phyloP scores from a whole-genome alignment of 92 coral and sea anemone genomes.

The Epizoanthus rinbou region DNA sequence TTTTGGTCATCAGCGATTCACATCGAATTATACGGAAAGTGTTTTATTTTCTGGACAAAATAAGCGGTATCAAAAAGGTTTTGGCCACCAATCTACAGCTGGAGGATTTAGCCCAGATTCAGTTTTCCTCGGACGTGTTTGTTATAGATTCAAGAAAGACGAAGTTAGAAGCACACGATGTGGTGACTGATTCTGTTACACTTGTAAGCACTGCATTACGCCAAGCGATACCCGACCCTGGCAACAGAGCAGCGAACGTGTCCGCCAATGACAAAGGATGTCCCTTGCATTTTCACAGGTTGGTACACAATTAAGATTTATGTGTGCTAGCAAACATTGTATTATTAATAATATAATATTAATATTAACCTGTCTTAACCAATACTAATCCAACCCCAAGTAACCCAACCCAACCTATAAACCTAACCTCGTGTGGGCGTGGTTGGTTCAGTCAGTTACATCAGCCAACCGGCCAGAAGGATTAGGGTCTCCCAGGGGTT shows the following conservation, averaged over 20 bases:
- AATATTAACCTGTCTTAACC: too few species aligned
- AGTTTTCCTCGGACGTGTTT: slow-evolving; percentile 34
- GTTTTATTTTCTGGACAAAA: not conserved
- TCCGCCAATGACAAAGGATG: not conserved
- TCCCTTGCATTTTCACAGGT: slow-evolving; percentile 24
- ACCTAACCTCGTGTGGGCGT: too few species aligned
- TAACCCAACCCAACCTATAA: too few species aligned
- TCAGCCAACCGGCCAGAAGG: too few species aligned
- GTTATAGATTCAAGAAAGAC: slow-evolving; percentile 49
- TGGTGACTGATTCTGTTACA: slow-evolving; percentile 57
- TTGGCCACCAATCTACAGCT: slow-evolving; percentile 30
- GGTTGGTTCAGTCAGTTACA: too few species aligned
- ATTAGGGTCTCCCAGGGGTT: too few species aligned
- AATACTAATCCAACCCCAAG: too few species aligned
- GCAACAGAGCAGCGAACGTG: not conserved
- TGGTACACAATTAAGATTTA: too few species aligned
- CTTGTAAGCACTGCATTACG: not conserved
- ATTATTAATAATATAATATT: too few species aligned
- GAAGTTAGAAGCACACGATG: slow-evolving; percentile 36
- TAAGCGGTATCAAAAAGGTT: not conserved
- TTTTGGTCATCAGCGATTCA: slow-evolving; percentile 29
- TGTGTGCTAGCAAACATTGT: too few species aligned
- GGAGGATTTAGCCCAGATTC: slow-evolving; percentile 11
- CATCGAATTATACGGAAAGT: not conserved
- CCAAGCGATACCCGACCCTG: not conserved